Conservation (phyloP, 2,113 vertebrate species). For the Strix uralensis region DNA sequence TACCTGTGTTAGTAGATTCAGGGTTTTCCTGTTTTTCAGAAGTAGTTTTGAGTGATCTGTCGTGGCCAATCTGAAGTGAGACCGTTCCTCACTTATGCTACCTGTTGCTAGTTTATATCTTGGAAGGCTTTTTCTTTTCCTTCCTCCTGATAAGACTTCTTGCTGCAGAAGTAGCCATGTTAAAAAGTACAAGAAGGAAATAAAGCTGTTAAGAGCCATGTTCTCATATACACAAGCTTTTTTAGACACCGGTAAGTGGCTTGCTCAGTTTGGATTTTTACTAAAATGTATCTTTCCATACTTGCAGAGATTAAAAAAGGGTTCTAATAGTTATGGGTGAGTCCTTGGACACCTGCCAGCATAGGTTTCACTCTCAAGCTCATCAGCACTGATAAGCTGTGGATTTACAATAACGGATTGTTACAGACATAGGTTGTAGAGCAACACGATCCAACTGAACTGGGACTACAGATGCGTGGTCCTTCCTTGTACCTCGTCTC, state of each 20-base stretch:
- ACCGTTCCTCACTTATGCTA: not conserved
- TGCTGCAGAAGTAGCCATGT: not conserved
- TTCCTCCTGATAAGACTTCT: no score
- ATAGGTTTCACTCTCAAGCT: not conserved
- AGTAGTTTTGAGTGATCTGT: not conserved
- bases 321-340: not conserved
- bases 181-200: not conserved
- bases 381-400: not conserved
- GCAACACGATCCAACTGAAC: not conserved
- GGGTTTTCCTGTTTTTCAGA: not conserved
- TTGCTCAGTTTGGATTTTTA: not conserved
- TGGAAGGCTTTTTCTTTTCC: not conserved
- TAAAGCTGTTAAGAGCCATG: not conserved
- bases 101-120: not conserved
- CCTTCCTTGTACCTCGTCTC: not conserved
- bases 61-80: not conserved
- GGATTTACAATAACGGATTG: not conserved
- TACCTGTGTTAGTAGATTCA: not conserved
- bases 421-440: not conserved
- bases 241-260: not conserved
- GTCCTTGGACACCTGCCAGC: not conserved
- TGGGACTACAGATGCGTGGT: accelerated
- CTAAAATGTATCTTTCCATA: not conserved
- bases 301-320: not conserved
- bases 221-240: not conserved